Evolutionary conservation across 2,888 invertebrate species (phyloP).

Genomic region (Dorcus hopei): DNA sequence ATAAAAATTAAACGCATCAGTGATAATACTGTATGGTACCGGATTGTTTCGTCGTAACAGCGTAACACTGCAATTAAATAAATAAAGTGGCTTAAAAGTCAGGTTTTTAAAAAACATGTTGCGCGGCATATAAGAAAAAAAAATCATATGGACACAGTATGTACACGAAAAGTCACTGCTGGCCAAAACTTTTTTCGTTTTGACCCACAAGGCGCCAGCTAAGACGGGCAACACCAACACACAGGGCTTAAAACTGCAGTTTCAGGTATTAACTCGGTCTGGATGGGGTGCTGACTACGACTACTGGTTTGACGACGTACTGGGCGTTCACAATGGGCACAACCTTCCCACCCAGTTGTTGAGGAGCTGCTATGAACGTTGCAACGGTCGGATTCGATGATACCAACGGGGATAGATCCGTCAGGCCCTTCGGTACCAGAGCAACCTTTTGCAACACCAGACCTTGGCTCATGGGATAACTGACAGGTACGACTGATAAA

Average conservation of each 20-base stretch:
- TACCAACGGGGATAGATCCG: constrained; percentile 65
- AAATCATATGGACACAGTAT: background rate
- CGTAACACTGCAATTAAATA: too few species aligned
- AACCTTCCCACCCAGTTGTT: constrained; percentile 56
- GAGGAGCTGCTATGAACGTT: constrained; percentile 63
- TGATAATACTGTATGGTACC: background rate
- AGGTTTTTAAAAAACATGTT: background rate
- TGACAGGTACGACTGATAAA: constrained; percentile 44
- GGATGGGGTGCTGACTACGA: constrained; percentile 58
- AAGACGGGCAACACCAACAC: background rate
- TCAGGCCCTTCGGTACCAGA: constrained; percentile 52
- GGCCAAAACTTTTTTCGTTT: background rate
- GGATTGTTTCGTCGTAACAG: too few species aligned
- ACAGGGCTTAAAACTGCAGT: background rate
- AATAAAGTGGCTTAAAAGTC: too few species aligned
- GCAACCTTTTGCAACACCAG: constrained; percentile 52
- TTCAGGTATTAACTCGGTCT: constrained; percentile 26
- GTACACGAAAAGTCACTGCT: background rate
- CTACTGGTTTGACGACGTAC: constrained; percentile 69
- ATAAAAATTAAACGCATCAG: background rate
- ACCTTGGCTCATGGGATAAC: constrained; percentile 47
- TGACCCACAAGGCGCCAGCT: background rate
- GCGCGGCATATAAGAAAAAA: background rate
- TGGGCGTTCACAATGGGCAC: constrained; percentile 67
- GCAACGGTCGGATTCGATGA: constrained; percentile 64